Evolutionary conservation across 2,113 vertebrate species (phyloP), one percentile per base, ranked within the genome.

Genomic region (Eulemur macaco): DNA sequence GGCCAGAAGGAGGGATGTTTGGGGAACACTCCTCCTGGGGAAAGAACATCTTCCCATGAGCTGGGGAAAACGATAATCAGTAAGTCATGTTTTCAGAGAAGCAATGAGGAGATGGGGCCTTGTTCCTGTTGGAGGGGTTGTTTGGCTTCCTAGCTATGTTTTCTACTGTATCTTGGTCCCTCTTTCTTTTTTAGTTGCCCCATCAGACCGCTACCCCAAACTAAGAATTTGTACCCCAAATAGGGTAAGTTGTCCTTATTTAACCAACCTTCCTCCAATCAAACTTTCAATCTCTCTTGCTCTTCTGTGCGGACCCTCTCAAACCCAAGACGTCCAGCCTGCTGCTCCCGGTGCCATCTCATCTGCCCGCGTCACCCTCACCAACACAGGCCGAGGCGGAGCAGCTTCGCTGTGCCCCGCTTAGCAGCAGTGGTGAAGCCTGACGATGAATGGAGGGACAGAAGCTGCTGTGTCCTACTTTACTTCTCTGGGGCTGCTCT

Each of bases 11-110:
- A 76, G 58, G 29, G 37, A 18, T 58, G n/a, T 64, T 82, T 52
- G 66, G 60, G 64, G 39, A 50, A 42, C 17, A 14, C 14, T 52
- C 8, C 47, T 42, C 81, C 84, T 81, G 9, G 25, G 73, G 76
- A 94, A 94, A 93, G 89, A 92, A 71, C 39, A 66, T 80, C 64
- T 94, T 94, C 86, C 64, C 81, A 42, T 10, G 50, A 66, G 60
- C 89, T 47, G 14, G 45, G 81, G 74, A 58, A 86, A 87, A 90
- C 31, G 58, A 18, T 47, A 50, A 45, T 21, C 91, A 88, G 31
- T 42, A 54, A 56, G 9, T n/a, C 52, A n/a, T 0, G 74, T n/a
- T 94, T 86, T 89, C 64, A 58, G 29, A 66, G 83, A 81, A 76
- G 87, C 78, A 84, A 71, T n/a, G 78, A 18, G 37, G 37, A 60